Percentiles rank a stretch among this genome's conserved stretches.
These are phyloP conservation scores for Torymus tubicola DNA, from an alignment of 2,888 invertebrate species.

Conservation along the genomic window DNA sequence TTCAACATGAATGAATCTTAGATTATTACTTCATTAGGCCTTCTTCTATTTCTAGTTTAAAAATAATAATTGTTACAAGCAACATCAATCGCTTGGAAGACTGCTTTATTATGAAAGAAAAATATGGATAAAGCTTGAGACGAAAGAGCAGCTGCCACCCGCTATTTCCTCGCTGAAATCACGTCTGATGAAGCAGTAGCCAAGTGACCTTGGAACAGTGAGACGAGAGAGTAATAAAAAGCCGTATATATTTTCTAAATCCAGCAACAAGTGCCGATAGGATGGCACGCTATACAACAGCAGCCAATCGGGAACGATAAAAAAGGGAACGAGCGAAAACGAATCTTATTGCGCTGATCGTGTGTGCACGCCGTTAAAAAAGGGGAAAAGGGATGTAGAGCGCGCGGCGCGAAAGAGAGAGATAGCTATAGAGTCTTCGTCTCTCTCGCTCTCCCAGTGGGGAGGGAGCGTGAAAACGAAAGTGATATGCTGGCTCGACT, in stretches of 20 bases:
- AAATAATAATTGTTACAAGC: too few species aligned
- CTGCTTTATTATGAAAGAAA: too few species aligned
- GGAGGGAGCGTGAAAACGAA: constrained; percentile 44
- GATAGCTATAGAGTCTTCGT: neutral
- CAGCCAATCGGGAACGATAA: neutral
- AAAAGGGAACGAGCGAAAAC: constrained; percentile 35
- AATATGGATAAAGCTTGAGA: too few species aligned
- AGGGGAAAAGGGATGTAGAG: neutral
- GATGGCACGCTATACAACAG: constrained; percentile 13
- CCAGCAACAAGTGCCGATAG: constrained; percentile 44
- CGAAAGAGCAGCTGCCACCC: too few species aligned
- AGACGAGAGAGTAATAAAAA: neutral
- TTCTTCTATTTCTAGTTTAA: too few species aligned
- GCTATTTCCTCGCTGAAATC: too few species aligned
- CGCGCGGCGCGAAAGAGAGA: constrained; percentile 8
- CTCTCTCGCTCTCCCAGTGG: neutral
- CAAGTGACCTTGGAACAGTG: neutral
- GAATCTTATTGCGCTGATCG: constrained; percentile 50
- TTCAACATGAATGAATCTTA: too few species aligned
- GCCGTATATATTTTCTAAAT: too few species aligned
- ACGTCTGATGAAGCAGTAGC: too few species aligned
- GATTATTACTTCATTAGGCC: too few species aligned
- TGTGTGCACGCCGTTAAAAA: constrained; percentile 22
- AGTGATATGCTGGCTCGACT: constrained; percentile 43
- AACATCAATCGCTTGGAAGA: too few species aligned